Percentiles rank a stretch among this genome's conserved stretches.
Evolutionary conservation across 2,797 vertebrate species (phyloP).

Genomic region (Hafferia zeledoni): DNA sequence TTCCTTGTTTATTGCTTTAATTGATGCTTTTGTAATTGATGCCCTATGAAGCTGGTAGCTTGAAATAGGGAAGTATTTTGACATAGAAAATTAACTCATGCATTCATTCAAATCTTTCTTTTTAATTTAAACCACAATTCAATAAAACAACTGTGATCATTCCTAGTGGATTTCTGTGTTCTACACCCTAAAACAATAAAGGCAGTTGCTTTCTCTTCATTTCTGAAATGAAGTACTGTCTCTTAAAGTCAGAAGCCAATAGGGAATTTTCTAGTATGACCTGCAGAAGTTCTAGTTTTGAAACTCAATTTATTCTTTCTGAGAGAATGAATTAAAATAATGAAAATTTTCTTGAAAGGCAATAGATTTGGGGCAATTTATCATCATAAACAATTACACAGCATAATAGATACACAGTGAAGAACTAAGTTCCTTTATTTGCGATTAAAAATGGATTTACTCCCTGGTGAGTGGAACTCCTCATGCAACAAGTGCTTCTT

Average conservation of each 20-base stretch:
- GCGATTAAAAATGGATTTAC: neutral
- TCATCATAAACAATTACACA: neutral
- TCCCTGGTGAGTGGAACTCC: neutral
- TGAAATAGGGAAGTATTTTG: neutral
- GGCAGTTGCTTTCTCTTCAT: neutral
- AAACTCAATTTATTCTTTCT: neutral
- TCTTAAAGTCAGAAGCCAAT: neutral
- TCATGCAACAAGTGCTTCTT: neutral
- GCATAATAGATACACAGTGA: neutral
- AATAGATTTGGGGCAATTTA: neutral
- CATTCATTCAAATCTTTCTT: neutral
- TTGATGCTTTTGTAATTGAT: neutral
- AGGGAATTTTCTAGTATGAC: neutral
- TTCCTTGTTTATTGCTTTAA: neutral
- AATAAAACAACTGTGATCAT: neutral
- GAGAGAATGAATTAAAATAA: neutral
- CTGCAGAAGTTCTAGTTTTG: neutral
- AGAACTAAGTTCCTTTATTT: neutral
- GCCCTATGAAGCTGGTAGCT: neutral
- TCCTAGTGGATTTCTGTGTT: neutral
- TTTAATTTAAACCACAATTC: neutral
- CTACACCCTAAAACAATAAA: neutral
- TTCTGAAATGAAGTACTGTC: neutral
- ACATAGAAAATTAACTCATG: neutral
- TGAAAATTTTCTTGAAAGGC: neutral